These are phyloP conservation scores for Labeo catla DNA, from an alignment of 2,113 vertebrate genomes.

Conservation along the genomic window DNA sequence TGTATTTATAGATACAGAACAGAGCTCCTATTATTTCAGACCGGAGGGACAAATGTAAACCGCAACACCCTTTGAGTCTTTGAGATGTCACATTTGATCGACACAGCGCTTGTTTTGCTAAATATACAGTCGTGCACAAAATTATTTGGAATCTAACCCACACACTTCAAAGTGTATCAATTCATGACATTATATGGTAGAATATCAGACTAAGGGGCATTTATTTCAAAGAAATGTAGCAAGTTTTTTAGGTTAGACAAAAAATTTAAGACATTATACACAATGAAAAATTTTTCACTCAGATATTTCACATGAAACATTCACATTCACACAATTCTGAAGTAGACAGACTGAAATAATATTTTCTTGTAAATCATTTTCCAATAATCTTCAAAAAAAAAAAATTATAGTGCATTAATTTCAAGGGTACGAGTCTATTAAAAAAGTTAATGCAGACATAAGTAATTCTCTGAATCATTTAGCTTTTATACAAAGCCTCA, in stretches of 20 bases:
- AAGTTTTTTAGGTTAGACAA: background rate
- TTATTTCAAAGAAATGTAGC: background rate
- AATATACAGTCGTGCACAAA: background rate
- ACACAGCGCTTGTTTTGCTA: background rate
- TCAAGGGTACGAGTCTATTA: background rate
- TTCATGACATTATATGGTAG: background rate
- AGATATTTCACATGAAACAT: no score
- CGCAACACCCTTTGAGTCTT: background rate
- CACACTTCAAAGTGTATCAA: background rate
- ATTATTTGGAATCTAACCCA: background rate
- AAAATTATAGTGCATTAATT: background rate
- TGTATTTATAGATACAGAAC: conserved; percentile 41
- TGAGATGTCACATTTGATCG: background rate
- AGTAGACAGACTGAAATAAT: background rate
- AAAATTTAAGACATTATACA: background rate
- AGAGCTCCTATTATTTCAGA: conserved; percentile 26
- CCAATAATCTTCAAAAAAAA: no score
- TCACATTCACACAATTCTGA: background rate
- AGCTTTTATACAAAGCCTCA: background rate
- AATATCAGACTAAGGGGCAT: background rate
- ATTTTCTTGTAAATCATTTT: background rate
- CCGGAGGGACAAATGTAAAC: background rate
- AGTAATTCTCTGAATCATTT: background rate
- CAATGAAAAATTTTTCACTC: background rate
- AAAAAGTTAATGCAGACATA: background rate